These are phyloP conservation scores for Sitta carolinensis DNA, from an alignment of 2,797 vertebrate genomes.

Conservation along the genomic window DNA sequence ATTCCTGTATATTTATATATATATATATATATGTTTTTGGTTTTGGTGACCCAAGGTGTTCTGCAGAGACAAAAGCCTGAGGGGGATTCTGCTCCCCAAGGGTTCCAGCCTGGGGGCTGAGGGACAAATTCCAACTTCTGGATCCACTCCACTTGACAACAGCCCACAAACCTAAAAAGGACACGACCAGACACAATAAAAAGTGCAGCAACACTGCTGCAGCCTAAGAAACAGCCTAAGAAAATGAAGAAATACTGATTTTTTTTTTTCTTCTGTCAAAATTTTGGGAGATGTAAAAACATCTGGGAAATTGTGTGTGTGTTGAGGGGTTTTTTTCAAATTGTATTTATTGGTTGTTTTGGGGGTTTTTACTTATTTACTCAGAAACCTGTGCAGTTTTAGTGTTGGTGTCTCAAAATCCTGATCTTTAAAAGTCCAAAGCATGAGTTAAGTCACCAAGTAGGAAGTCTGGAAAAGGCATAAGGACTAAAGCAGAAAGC, in stretches of 20 bases:
- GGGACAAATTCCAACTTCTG: background rate
- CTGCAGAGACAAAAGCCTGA: background rate
- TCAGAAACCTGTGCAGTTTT: background rate
- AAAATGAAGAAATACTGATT: background rate
- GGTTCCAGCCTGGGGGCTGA: background rate
- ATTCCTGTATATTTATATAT: background rate
- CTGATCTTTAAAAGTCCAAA: background rate
- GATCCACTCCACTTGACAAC: background rate
- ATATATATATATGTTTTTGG: fast-evolving
- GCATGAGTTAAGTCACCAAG: background rate
- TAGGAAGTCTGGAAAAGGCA: background rate
- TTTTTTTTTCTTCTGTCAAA: background rate
- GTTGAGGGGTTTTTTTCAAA: background rate
- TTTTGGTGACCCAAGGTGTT: background rate
- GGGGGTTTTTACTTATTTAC: background rate
- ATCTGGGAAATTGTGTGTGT: fast-evolving
- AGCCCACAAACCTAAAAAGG: background rate
- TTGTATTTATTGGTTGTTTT: fast-evolving
- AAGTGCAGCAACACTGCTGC: background rate
- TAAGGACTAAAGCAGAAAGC: background rate
- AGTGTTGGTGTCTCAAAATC: background rate
- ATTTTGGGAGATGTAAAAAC: background rate
- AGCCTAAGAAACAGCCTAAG: background rate
- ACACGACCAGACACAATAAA: background rate
- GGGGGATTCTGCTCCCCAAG: background rate